Percentiles rank a stretch among this genome's conserved stretches.
Conservation (phyloP, 1,140 invertebrate species). For the Nephila pilipes region DNA sequence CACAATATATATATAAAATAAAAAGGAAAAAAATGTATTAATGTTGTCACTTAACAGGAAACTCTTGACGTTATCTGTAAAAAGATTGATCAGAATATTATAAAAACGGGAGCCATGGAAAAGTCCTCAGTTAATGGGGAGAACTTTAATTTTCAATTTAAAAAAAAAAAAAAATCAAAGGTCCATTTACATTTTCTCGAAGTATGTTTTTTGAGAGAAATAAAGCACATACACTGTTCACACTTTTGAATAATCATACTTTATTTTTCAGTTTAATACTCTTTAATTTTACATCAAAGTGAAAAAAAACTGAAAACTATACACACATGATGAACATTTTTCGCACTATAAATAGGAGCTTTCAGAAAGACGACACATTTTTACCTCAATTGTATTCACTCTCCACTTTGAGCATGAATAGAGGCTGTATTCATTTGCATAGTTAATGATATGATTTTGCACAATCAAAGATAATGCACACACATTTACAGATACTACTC, state of each 20-base stretch:
- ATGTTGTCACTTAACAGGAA: too few relatives aligned
- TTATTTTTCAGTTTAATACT: constrained; percentile 70
- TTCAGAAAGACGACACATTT: constrained; percentile 71
- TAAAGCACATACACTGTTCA: neutral
- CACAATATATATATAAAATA: too few relatives aligned
- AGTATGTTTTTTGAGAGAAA: neutral
- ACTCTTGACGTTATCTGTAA: too few relatives aligned
- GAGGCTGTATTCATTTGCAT: constrained; percentile 42
- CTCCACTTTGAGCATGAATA: constrained; percentile 52
- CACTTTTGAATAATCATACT: constrained; percentile 58
- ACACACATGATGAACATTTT: constrained; percentile 67
- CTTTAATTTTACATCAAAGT: constrained; percentile 73
- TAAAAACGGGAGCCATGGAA: too few relatives aligned
- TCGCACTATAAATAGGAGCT: constrained; percentile 76
- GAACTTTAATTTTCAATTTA: too few relatives aligned
- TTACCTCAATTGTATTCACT: constrained; percentile 20
- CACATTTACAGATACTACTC: constrained; percentile 34
- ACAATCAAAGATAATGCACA: constrained; percentile 66
- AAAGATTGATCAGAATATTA: too few relatives aligned
- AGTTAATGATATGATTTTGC: constrained; percentile 75
- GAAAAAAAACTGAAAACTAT: constrained; percentile 71
- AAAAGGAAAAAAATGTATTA: too few relatives aligned
- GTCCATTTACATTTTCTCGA: neutral
- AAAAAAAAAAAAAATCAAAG: neutral
- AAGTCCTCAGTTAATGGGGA: too few relatives aligned